Conservation (phyloP, 2,797 vertebrate genomes). For the Steatocranus sp. region DNA sequence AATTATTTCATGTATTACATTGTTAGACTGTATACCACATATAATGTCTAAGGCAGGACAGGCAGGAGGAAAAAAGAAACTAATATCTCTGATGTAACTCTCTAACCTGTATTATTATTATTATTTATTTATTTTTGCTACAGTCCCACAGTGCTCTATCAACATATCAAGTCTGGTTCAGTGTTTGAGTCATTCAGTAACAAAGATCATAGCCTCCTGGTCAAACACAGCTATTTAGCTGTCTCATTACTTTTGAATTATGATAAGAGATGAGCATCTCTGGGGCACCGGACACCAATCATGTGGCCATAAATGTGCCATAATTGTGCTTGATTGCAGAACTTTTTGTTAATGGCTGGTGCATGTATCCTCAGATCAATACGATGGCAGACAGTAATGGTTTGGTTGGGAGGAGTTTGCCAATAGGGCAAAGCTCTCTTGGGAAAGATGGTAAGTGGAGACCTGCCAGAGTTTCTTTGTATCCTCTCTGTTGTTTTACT, state of each 20-base stretch:
- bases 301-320: constrained; percentile 48
- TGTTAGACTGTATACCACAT: neutral
- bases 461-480: constrained; percentile 6
- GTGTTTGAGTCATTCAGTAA: neutral
- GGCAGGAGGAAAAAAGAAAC: fast-evolving
- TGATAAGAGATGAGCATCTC: constrained; percentile 14
- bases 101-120: neutral
- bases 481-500: neutral
- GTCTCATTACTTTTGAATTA: constrained; percentile 41
- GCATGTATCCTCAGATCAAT: constrained; percentile 26
- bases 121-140: neutral
- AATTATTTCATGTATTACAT: neutral
- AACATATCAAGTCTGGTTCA: neutral
- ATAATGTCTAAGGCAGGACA: neutral
- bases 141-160: neutral
- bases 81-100: neutral
- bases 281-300: neutral
- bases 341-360: constrained; percentile 37
- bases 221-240: neutral
- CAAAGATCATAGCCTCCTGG: neutral
- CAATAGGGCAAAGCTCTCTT: constrained; percentile 4
- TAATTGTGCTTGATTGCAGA: constrained; percentile 56
- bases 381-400: constrained; percentile 5
- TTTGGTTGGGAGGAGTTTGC: neutral
- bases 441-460: constrained; percentile 26